Conservation (phyloP, 2,797 vertebrate genomes). For the Urosaurus nigricauda region DNA sequence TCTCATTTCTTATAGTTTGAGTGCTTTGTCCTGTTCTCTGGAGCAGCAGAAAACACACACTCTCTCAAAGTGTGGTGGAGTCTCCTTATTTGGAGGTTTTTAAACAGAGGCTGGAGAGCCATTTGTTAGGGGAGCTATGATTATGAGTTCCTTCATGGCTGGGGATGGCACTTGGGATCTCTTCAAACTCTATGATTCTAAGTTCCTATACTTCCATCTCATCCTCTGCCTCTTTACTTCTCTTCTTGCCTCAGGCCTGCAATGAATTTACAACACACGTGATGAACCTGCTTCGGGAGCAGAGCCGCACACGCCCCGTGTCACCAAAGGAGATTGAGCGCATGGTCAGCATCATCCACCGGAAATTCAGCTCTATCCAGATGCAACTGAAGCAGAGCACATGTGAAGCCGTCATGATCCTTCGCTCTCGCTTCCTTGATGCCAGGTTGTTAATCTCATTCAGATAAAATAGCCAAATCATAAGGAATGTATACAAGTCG, state of each 20-base stretch:
- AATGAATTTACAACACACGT: slow-evolving; percentile 95
- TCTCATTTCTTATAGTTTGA: no score
- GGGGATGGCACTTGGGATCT: no score
- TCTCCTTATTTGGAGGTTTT: no score
- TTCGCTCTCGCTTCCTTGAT: slow-evolving; percentile 91
- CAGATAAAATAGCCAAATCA: no score
- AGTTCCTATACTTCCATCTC: not conserved
- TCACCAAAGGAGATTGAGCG: slow-evolving; percentile 93
- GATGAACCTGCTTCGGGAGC: slow-evolving; percentile 94
- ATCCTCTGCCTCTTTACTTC: not conserved
- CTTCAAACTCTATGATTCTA: not conserved
- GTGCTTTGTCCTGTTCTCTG: no score
- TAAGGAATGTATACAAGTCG: no score
- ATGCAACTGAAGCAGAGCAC: slow-evolving; percentile 96
- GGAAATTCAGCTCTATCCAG: slow-evolving; percentile 96
- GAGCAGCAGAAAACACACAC: no score
- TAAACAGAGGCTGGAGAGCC: no score
- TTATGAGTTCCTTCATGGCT: no score
- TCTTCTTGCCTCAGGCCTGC: slow-evolving; percentile 81
- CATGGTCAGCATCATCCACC: slow-evolving; percentile 94
- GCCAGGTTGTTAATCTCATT: slow-evolving; percentile 82
- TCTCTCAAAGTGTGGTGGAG: no score
- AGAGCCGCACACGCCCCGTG: slow-evolving; percentile 91
- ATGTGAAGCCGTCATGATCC: slow-evolving; percentile 94
- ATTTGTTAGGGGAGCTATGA: no score